phyloP scores from a whole-genome alignment of 2,113 vertebrate species.

The Colinus virginianus region DNA sequence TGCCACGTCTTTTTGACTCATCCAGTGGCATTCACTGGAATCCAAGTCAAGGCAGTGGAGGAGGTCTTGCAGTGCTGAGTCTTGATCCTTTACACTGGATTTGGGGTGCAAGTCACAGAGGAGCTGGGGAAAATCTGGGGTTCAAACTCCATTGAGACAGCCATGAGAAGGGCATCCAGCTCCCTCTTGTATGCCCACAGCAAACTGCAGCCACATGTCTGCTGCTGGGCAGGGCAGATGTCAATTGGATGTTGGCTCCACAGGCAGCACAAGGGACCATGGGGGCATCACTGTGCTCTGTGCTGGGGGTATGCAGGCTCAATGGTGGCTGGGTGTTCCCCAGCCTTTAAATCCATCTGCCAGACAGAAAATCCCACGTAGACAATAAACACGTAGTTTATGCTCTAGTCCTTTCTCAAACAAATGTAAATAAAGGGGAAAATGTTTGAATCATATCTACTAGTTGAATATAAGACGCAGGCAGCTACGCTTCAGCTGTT shows the following conservation, averaged over 20 bases:
- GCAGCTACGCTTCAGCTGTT: not conserved
- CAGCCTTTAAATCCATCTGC: not conserved
- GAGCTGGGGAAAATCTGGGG: not conserved
- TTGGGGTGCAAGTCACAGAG: not conserved
- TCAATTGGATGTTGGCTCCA: not conserved
- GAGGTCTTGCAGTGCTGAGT: not conserved
- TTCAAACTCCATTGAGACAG: not conserved
- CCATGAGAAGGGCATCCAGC: not conserved
- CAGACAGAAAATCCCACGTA: not conserved
- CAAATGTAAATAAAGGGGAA: not conserved
- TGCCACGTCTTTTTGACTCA: not conserved
- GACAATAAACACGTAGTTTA: not conserved
- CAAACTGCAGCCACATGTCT: rapidly evolving
- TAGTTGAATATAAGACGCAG: not conserved
- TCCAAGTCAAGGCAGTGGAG: not conserved
- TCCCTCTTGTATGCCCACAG: not conserved
- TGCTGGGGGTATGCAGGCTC: not conserved
- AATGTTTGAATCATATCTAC: not conserved
- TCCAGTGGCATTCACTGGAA: not conserved
- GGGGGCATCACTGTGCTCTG: not conserved
- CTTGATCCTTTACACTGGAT: not conserved
- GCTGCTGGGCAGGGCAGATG: not conserved
- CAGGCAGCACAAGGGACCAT: not conserved
- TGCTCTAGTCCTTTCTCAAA: not conserved
- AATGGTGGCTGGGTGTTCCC: not conserved